Evolutionary conservation across 2,797 vertebrate species (phyloP).

Genomic region (Poecilia gillii): DNA sequence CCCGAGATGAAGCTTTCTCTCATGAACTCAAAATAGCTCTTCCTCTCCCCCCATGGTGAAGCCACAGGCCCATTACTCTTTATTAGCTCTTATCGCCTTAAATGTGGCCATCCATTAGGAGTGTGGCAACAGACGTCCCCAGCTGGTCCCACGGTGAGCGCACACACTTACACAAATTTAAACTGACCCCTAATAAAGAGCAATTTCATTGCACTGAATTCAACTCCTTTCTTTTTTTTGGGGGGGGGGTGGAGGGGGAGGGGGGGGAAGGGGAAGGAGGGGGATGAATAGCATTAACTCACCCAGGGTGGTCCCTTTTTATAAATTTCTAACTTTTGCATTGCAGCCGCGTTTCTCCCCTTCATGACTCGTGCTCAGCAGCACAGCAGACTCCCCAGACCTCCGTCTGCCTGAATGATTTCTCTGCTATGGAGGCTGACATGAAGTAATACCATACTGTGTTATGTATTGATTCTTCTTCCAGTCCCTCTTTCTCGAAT

Average conservation of each 20-base stretch:
- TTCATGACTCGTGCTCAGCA: constrained; percentile 55
- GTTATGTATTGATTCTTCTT: constrained; percentile 78
- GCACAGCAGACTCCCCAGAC: constrained; percentile 56
- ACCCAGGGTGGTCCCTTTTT: constrained; percentile 18
- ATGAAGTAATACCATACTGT: constrained; percentile 77
- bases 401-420: constrained; percentile 77
- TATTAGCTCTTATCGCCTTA: constrained; percentile 81
- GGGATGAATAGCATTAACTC: constrained; percentile 45
- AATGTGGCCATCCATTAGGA: constrained; percentile 78
- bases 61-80: constrained; percentile 77
- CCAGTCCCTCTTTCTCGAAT: constrained; percentile 70
- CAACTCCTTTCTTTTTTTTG: constrained; percentile 33
- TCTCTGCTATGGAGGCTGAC: constrained; percentile 71
- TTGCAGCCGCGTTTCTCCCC: constrained; percentile 13
- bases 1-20: constrained; percentile 76
- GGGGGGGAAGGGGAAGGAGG: neutral
- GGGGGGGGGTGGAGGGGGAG: no score
- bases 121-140: constrained; percentile 63
- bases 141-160: constrained; percentile 44
- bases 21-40: constrained; percentile 78
- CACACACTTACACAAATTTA: constrained; percentile 40
- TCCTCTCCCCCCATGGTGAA: constrained; percentile 60
- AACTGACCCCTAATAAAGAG: constrained; percentile 65
- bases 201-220: constrained; percentile 62
- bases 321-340: constrained; percentile 40